Percentiles rank a stretch among this genome's conserved stretches.
Conservation (phyloP, 53 echinoderm and acorn worm species). For the Henricia sp. region DNA sequence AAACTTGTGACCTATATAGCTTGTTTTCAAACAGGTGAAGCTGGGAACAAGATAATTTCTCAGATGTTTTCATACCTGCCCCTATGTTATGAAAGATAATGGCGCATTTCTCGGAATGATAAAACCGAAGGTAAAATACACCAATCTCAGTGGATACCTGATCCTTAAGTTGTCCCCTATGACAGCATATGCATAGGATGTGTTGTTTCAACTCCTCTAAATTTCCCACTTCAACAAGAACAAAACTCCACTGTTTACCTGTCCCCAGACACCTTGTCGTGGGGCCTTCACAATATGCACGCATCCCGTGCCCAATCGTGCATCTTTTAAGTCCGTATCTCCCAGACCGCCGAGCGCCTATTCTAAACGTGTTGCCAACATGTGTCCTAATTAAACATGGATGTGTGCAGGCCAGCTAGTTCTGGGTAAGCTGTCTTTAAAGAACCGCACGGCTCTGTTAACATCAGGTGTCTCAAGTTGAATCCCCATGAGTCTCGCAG, state of each 20-base stretch:
- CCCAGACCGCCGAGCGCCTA: background rate
- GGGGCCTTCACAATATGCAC: background rate
- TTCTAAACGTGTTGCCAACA: slow-evolving; percentile 36
- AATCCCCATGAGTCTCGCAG: background rate
- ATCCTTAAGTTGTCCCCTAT: background rate
- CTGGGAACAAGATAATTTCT: too few relatives aligned
- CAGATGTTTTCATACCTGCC: too few relatives aligned
- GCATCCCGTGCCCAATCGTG: background rate
- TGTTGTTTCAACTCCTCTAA: background rate
- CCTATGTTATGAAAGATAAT: too few relatives aligned
- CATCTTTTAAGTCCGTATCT: slow-evolving; percentile 9
- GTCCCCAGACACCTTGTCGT: slow-evolving; percentile 26
- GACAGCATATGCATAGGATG: slow-evolving; percentile 21
- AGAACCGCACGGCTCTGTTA: slow-evolving; percentile 27
- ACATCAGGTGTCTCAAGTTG: slow-evolving; percentile 38
- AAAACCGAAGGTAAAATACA: too few relatives aligned
- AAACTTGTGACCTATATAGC: too few relatives aligned
- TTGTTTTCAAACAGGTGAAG: too few relatives aligned
- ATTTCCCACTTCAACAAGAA: background rate
- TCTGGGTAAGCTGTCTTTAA: slow-evolving; percentile 25
- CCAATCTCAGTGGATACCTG: slow-evolving; percentile 19
- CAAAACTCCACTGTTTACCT: slow-evolving; percentile 21
- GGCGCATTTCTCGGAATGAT: too few relatives aligned
- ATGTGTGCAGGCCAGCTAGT: slow-evolving; percentile 22
- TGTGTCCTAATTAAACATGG: slow-evolving; percentile 62